phyloP scores from a whole-genome alignment of 2,113 vertebrate genomes.

The Myrmecobius fasciatus region DNA sequence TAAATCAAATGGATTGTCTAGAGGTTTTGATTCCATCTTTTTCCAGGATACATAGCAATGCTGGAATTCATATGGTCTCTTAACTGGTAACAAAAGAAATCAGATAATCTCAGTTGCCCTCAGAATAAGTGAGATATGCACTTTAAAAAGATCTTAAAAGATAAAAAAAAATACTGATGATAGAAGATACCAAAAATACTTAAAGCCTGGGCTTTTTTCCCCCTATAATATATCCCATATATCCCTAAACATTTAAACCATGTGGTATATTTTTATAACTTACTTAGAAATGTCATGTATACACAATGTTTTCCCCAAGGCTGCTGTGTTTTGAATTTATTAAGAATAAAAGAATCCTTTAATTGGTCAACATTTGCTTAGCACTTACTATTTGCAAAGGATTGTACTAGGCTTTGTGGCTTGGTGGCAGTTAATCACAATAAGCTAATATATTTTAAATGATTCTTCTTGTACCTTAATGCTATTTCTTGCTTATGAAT shows the following conservation, averaged over 20 bases:
- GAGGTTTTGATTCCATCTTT: neutral
- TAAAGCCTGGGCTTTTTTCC: neutral
- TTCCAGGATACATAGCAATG: neutral
- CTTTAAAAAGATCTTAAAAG: neutral
- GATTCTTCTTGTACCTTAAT: neutral
- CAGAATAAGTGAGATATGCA: neutral
- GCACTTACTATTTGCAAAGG: neutral
- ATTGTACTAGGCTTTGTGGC: neutral
- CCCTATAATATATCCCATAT: neutral
- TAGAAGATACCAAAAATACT: neutral
- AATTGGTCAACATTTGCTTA: neutral
- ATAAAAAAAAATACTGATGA: neutral
- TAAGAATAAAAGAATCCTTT: neutral
- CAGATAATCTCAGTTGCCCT: neutral
- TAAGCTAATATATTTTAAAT: neutral
- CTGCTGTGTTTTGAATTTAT: neutral
- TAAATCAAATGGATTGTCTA: neutral
- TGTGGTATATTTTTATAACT: neutral
- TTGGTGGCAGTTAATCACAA: neutral
- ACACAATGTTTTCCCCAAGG: neutral
- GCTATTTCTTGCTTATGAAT: slow-evolving; percentile 6
- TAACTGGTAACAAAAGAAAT: slow-evolving; percentile 1
- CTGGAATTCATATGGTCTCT: neutral
- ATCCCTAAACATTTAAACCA: neutral
- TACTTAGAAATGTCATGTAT: neutral